phyloP scores from a whole-genome alignment of 2,888 invertebrate genomes.

The Oscheius sp. region DNA sequence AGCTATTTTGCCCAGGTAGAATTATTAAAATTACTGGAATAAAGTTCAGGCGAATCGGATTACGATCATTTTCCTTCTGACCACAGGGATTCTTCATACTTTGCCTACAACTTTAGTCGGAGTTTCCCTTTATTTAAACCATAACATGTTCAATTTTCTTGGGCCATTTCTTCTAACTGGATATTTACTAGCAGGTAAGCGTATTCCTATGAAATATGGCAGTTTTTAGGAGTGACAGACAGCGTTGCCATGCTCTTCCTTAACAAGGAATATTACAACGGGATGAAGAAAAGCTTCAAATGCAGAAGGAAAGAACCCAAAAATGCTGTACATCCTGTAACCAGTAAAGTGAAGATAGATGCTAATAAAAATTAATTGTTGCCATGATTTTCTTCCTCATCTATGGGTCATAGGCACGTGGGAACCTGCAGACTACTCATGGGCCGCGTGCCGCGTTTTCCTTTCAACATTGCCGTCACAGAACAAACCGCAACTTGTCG shows the following conservation, averaged over 20 bases:
- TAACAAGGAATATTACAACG: neutral
- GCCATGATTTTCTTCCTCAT: too few species aligned
- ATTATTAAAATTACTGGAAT: neutral
- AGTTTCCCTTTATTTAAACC: neutral
- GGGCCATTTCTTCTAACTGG: neutral
- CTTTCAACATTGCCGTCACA: too few species aligned
- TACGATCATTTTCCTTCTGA: neutral
- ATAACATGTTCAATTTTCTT: neutral
- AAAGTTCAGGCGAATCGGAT: neutral
- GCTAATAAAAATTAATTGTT: neutral
- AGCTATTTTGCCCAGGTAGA: neutral
- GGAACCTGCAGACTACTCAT: too few species aligned
- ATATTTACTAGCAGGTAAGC: neutral
- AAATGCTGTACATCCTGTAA: neutral
- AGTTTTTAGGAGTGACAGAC: neutral
- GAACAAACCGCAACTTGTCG: too few species aligned
- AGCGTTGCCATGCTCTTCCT: neutral
- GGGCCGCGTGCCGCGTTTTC: too few species aligned
- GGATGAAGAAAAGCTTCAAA: neutral
- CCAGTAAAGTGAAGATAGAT: neutral
- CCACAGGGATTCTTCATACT: neutral
- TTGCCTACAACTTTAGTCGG: neutral
- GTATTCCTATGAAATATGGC: neutral
- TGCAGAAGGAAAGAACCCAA: neutral
- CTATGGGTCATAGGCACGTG: too few species aligned